Conservation (phyloP, 2,888 invertebrate species). For the Drosophila algonquin region DNA sequence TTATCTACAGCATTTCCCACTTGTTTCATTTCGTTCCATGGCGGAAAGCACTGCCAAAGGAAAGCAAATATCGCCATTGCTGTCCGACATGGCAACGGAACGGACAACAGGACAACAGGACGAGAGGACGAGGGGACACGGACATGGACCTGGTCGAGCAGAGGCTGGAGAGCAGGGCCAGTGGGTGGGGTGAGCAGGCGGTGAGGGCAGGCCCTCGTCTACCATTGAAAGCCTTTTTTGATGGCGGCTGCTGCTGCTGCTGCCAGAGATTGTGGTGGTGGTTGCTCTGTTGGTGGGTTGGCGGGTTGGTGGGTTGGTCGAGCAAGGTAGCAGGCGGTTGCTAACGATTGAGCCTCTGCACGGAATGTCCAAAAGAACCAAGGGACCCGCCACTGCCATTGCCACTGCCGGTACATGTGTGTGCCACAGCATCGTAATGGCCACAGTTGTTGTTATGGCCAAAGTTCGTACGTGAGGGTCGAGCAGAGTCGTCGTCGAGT, state of each 20-base stretch:
- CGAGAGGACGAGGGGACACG: slow-evolving; percentile 20
- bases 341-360: slow-evolving; percentile 40
- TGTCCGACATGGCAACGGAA: slow-evolving; percentile 63
- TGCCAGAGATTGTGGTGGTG: slow-evolving; percentile 35
- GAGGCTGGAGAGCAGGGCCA: background rate
- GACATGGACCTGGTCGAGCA: slow-evolving; percentile 4
- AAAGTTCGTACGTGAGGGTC: slow-evolving; percentile 80
- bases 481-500: slow-evolving; percentile 53
- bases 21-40: slow-evolving; percentile 38
- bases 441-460: slow-evolving; percentile 80
- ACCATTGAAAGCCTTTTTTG: slow-evolving; percentile 74
- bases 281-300: slow-evolving; percentile 24
- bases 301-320: slow-evolving; percentile 28
- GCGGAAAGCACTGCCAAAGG: slow-evolving; percentile 43
- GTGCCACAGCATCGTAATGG: slow-evolving; percentile 72
- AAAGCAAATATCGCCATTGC: slow-evolving; percentile 72
- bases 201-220: slow-evolving; percentile 56
- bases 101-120: slow-evolving; percentile 39
- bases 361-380: slow-evolving; percentile 68
- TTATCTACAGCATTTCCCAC: background rate
- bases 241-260: slow-evolving; percentile 46
- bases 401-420: slow-evolving; percentile 21
- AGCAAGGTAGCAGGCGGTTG: slow-evolving; percentile 66
- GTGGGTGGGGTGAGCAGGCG: slow-evolving; percentile 14
- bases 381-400: slow-evolving; percentile 20